Evolutionary conservation across 2,888 invertebrate species (phyloP).

Genomic region (Perizoma flavofasciatum): DNA sequence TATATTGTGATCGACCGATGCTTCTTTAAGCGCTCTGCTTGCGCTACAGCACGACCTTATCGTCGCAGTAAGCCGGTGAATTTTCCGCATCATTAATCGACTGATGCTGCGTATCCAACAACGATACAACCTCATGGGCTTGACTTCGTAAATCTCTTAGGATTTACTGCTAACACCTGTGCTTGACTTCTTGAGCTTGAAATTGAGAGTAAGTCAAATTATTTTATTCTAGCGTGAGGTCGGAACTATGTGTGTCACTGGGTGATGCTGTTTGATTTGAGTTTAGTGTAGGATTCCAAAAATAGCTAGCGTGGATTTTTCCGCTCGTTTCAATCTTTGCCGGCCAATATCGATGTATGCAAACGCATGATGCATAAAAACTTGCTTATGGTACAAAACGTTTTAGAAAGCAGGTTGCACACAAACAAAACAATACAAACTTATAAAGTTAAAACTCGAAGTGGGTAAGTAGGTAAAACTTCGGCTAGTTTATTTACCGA

Average conservation of each 20-base stretch:
- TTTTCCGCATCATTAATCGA: conserved; percentile 72
- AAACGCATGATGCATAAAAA: too few species aligned
- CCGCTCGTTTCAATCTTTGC: too few species aligned
- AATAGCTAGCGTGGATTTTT: too few species aligned
- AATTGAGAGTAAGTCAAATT: conserved; percentile 6
- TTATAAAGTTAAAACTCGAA: conserved; percentile 26
- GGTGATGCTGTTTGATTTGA: neutral
- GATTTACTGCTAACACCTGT: conserved; percentile 45
- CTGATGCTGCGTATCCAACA: conserved; percentile 41
- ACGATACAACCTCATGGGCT: conserved; percentile 48
- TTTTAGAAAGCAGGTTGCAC: conserved; percentile 16
- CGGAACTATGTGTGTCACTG: too few species aligned
- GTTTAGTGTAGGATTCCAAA: too few species aligned
- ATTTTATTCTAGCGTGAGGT: neutral
- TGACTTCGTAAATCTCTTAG: conserved; percentile 54
- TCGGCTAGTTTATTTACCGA: conserved; percentile 45
- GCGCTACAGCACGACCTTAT: conserved; percentile 28
- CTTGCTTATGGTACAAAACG: neutral
- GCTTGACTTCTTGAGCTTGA: conserved; percentile 27
- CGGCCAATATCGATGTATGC: too few species aligned
- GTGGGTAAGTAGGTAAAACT: conserved; percentile 37
- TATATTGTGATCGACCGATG: too few species aligned
- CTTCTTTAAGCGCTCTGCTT: conserved; percentile 1
- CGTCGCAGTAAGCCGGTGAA: conserved; percentile 53
- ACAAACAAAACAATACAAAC: conserved; percentile 22